These are phyloP conservation scores for Peromyscus leucopus DNA, from an alignment of 2,113 vertebrate genomes.

Conservation along the genomic window DNA sequence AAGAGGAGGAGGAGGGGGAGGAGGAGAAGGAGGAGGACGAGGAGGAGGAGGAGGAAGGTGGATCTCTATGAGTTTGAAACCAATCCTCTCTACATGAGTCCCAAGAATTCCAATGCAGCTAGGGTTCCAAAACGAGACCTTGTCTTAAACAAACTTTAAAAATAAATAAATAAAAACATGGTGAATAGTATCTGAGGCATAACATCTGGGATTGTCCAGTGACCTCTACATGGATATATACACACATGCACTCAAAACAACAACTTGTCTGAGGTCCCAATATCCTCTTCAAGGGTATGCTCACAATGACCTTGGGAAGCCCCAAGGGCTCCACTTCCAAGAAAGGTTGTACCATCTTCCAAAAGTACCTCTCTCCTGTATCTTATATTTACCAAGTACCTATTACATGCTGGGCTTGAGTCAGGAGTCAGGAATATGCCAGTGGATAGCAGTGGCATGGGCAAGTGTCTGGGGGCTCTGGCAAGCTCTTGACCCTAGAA, in stretches of 20 bases:
- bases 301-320: neutral
- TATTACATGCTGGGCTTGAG: accelerated
- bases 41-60: neutral
- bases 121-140: neutral
- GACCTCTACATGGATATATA: neutral
- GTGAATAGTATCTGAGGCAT: neutral
- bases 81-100: neutral
- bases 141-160: neutral
- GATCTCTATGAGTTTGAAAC: neutral
- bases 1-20: neutral
- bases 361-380: neutral
- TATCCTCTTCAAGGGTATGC: neutral
- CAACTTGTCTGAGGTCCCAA: neutral
- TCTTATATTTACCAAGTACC: neutral
- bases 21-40: neutral
- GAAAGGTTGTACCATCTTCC: neutral
- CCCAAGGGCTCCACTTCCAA: neutral
- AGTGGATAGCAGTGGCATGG: too few species aligned
- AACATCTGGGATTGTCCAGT: neutral
- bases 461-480: accelerated
- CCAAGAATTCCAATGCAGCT: neutral
- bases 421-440: neutral
- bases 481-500: neutral
- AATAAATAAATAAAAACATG: neutral
- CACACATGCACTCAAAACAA: neutral